Base-by-base conservation (phyloP, 2,113 vertebrate genomes). In the Pseudorectes ferrugineus region DNA sequence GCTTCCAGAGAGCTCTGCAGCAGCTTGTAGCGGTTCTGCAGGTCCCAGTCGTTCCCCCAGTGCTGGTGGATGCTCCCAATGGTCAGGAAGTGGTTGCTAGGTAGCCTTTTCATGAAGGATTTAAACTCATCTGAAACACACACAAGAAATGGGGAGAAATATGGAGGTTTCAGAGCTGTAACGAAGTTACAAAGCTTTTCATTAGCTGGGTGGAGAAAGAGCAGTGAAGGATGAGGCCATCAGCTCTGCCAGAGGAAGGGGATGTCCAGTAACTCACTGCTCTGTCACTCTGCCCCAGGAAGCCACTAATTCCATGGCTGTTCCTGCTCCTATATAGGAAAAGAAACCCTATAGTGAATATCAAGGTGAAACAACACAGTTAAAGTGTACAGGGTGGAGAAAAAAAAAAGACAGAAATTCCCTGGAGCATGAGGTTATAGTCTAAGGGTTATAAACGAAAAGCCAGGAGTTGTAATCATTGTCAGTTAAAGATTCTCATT, bases 11-110 rank as follows among this genome's bases (percentile, higher is more conserved):
- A 98, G 45, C 98, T 99, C 98, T 99, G 99, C 57, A 99, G 98
- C 65, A 99, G 98, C 95, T 99, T 99, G 97, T 99, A 99, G 48
- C 99, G 99, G 86, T 98, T 99, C 97, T 99, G 99, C 82, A 99
- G 98, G 96, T 99, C 99, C 99, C 99, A 99, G 98, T 99, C 99
- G 0, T 99, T 99, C 75, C 99, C 99, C 99, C 99, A 99, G 91
- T 99, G 98, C 96, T 99, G 99, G 97, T 99, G 99, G 94, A 99
- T 99, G 91, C 99, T 99, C 97, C 99, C 99, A 73, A 99, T 99
- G 46, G 99, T 99, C 96, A 99, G 98, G 97, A 99, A 99, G 97
- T 99, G 99, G 95, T 99, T 99, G 96, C 98, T 99, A 92, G 99
- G 99, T 96, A 99, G 98, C 95, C 98, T 98, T 97, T 99, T 99